Evolutionary conservation across 2,797 vertebrate species (phyloP).

Genomic region (Diplodus puntazzo): DNA sequence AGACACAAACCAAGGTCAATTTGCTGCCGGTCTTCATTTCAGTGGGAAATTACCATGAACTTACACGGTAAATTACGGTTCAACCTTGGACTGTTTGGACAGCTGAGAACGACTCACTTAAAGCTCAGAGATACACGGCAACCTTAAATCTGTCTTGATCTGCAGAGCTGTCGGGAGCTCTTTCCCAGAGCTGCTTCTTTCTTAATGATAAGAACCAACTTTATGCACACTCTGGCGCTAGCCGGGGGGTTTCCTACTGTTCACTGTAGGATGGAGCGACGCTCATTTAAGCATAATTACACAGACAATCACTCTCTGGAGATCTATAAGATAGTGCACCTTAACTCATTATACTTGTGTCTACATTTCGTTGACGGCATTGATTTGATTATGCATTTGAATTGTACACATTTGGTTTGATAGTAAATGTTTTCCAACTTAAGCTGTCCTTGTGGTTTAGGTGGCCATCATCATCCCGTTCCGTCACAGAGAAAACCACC

Average conservation of each 20-base stretch:
- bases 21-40: conserved; percentile 38
- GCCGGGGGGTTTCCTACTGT: conserved; percentile 7
- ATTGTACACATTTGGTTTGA: background rate
- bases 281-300: conserved; percentile 5
- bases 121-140: conserved; percentile 6
- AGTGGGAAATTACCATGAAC: conserved; percentile 39
- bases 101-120: conserved; percentile 11
- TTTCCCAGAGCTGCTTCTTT: conserved; percentile 29
- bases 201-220: conserved; percentile 35
- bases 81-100: conserved; percentile 53
- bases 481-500: conserved; percentile 96
- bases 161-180: conserved; percentile 1
- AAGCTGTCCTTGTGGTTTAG: conserved; percentile 27
- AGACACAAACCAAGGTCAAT: conserved; percentile 38
- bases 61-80: conserved; percentile 18
- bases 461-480: conserved; percentile 99
- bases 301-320: background rate
- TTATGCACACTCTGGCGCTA: conserved; percentile 26
- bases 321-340: background rate
- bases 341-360: background rate
- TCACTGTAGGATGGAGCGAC: background rate
- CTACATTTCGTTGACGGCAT: background rate
- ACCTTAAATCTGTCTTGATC: conserved; percentile 14
- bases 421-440: background rate
- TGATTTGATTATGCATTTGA: conserved; percentile 6